Percentiles rank a stretch among this genome's conserved stretches.
Evolutionary conservation across 2,888 invertebrate species (phyloP).

Genomic region (Fissipunctia ypsillon): DNA sequence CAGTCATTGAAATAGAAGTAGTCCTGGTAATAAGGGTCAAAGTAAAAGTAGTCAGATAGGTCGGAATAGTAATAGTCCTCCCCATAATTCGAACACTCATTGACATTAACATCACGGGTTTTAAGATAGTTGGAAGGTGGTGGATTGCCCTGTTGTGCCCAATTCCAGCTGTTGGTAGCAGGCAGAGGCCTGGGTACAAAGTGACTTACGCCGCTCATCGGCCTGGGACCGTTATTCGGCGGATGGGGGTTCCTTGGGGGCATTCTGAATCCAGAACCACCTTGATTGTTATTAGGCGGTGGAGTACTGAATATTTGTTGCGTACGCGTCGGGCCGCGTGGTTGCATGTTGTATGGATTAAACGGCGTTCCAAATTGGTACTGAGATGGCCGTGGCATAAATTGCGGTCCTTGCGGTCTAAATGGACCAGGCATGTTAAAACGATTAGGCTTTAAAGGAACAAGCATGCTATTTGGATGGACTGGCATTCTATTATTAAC

Average conservation of each 20-base stretch:
- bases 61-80: background rate
- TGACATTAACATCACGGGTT: background rate
- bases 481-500: background rate
- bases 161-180: conserved; percentile 7
- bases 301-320: background rate
- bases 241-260: background rate
- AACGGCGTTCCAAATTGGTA: background rate
- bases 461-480: background rate
- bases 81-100: background rate
- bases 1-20: background rate
- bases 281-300: background rate
- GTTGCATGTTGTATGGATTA: background rate
- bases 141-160: background rate
- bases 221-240: background rate
- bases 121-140: background rate
- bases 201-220: background rate
- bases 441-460: too few relatives aligned
- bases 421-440: background rate
- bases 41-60: background rate
- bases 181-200: background rate
- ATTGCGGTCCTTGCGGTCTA: background rate
- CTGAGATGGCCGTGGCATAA: background rate
- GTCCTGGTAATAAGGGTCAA: background rate
- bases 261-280: background rate
- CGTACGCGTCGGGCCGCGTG: background rate